phyloP scores from a whole-genome alignment of 2,797 vertebrate species.

The Pyrrhura leucotis region DNA sequence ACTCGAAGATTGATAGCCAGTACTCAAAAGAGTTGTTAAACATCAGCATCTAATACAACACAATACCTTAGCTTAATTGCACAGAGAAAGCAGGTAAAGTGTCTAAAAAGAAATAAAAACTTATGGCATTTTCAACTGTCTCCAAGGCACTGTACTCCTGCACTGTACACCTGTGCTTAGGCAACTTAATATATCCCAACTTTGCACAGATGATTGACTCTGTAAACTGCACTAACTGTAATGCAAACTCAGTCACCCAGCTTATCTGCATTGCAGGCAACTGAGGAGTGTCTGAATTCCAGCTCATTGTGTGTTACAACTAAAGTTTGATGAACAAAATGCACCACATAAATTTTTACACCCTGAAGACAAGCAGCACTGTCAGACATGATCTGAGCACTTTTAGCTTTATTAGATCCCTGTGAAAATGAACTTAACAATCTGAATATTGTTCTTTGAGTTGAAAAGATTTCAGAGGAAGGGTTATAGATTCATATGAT shows the following conservation, averaged over 20 bases:
- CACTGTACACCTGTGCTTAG: not conserved
- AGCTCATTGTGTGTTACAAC: not conserved
- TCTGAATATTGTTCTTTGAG: not conserved
- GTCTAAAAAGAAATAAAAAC: not conserved
- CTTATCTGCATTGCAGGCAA: not conserved
- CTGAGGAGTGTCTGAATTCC: not conserved
- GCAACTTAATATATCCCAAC: not conserved
- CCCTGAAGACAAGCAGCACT: not conserved
- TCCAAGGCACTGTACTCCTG: not conserved
- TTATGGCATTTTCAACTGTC: not conserved
- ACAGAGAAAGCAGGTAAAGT: not conserved
- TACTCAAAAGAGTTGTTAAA: not conserved
- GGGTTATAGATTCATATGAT: not conserved
- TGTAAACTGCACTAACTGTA: not conserved
- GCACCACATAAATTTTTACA: not conserved
- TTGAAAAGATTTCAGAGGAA: not conserved
- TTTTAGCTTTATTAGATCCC: not conserved
- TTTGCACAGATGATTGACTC: not conserved
- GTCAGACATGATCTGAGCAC: not conserved
- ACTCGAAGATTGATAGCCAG: not conserved
- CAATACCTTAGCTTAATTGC: not conserved
- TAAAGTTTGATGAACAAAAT: not conserved
- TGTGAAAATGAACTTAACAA: not conserved
- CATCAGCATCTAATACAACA: accelerated
- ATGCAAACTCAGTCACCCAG: not conserved